Evolutionary conservation across 2,888 invertebrate genomes (phyloP), one percentile per base, ranked within the genome.

Genomic region (Phymatocera aterrima): DNA sequence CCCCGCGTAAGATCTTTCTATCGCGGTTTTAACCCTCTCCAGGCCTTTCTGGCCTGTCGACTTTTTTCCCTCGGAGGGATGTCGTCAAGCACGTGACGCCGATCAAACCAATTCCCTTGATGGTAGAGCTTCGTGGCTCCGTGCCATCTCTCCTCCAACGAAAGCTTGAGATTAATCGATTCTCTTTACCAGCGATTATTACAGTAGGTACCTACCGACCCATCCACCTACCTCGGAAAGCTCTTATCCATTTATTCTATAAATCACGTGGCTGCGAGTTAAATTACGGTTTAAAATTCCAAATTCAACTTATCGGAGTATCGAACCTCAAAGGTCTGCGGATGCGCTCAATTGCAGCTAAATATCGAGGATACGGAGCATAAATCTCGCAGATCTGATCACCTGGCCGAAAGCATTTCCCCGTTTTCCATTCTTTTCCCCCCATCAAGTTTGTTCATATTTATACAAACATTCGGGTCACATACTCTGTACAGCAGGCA

Each of bases 51-150:
- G 18, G 18, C 15, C 28, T 8, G 57, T 34, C 40, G 15, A 28
- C 68, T 57, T 60, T n/a, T n/a, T 75, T 57, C 43, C 75, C 75
- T 15, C 37, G n/a, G 40, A 43, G 75, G 2, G 18, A 75, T 75
- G 75, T 75, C 57, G 75, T 60, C 57, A 75, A 75, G 75, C 75
- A 24, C 57, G 24, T 75, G 57, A 60, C 28, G 57, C 60, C 75
- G 54, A 75, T 75, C 75, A 75, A 75, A 75, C 75, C 75, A 75
- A 75, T 75, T 75, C 75, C 57, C 75, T 57, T 34, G 40, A 31
- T 40, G 54, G 57, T 72, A 24, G n/a, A n/a, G 57, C 24, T 54
- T 57, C 57, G 24, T 40, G 43, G 40, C 75, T 28, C 40, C 28
- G 12, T 57, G 57, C 75, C 40, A 18, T 75, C 28, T 60, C 18